phyloP scores from a whole-genome alignment of 2,113 vertebrate genomes.

The Mus spicilegus region DNA sequence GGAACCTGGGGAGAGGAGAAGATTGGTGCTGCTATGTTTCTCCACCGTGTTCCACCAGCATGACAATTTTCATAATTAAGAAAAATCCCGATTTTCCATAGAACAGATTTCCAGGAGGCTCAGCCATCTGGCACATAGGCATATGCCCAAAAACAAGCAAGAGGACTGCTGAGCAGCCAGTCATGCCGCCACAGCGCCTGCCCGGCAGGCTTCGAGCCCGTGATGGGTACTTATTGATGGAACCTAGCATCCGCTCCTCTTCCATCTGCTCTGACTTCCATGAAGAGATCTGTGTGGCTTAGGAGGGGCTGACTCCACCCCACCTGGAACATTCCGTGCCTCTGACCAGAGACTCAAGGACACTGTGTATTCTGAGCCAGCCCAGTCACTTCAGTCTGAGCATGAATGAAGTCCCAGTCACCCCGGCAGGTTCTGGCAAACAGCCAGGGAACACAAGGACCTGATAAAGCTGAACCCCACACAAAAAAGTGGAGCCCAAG shows the following conservation, averaged over 20 bases:
- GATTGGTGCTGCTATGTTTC: rapidly evolving
- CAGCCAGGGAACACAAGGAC: rapidly evolving
- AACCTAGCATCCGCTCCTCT: not conserved
- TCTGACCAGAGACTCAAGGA: not conserved
- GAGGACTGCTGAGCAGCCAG: not conserved
- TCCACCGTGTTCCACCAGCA: not conserved
- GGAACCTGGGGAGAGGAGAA: not conserved
- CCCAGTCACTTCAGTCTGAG: rapidly evolving
- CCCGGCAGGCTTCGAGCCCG: rapidly evolving
- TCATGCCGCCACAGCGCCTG: rapidly evolving
- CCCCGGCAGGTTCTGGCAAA: not conserved
- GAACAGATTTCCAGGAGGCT: not conserved
- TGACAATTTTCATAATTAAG: not conserved
- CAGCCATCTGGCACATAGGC: slow-evolving; percentile 22
- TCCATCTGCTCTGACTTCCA: not conserved
- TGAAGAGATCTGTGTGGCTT: not conserved
- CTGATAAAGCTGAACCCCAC: not conserved
- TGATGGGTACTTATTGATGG: rapidly evolving
- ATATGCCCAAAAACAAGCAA: not conserved
- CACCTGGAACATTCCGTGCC: not conserved
- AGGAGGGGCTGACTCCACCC: not conserved
- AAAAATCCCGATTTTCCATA: not conserved
- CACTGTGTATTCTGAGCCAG: not conserved
- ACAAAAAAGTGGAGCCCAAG: not conserved
- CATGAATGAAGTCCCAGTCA: not conserved